Evolutionary conservation across 2,113 vertebrate genomes (phyloP).

Genomic region (Thalassarche chlororhynchos): DNA sequence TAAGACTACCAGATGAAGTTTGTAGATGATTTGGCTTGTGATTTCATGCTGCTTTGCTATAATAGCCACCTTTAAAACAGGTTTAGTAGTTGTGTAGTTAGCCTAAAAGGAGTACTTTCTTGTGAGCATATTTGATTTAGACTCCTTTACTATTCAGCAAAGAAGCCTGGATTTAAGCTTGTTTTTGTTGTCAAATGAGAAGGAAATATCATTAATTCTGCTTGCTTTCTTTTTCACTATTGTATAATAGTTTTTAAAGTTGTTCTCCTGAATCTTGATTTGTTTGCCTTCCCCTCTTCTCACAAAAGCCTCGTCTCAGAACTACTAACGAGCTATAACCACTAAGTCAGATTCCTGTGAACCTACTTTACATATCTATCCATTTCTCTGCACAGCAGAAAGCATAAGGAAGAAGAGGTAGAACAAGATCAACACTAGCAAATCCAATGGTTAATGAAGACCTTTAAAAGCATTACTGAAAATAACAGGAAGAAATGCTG

Average conservation of each 20-base stretch:
- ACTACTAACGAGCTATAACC: background rate
- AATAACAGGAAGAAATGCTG: background rate
- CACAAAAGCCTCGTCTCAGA: background rate
- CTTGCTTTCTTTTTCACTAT: background rate
- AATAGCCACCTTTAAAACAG: background rate
- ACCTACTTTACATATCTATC: fast-evolving
- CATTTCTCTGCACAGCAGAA: background rate
- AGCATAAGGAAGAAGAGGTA: background rate
- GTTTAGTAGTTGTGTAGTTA: background rate
- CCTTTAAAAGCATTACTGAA: background rate
- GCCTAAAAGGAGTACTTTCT: background rate
- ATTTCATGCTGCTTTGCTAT: background rate
- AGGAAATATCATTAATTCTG: background rate
- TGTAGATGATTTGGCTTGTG: background rate
- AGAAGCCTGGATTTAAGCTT: background rate
- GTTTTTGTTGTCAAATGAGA: background rate
- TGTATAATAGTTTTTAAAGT: background rate
- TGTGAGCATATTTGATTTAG: background rate
- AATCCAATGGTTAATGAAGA: background rate
- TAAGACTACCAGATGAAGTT: background rate
- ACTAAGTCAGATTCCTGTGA: background rate
- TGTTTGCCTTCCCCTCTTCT: background rate
- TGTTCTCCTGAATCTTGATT: background rate
- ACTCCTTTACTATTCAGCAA: background rate
- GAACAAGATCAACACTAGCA: background rate